Evolutionary conservation across 2,888 invertebrate genomes (phyloP), one percentile per base, ranked within the genome.

Genomic region (Epistrophe grossulariae): DNA sequence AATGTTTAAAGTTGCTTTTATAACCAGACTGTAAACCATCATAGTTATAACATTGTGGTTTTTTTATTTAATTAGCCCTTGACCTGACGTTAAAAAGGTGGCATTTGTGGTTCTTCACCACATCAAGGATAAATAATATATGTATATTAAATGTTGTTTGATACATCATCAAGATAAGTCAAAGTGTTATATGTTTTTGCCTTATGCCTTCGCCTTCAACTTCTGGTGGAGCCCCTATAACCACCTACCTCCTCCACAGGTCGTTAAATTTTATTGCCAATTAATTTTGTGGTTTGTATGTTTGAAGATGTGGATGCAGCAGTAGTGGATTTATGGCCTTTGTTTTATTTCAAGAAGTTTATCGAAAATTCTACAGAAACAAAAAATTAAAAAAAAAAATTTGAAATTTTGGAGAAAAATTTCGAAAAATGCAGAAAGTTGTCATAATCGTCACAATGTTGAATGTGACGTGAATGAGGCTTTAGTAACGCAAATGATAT

Each of bases 261-360:
- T 35, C 35, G 64, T 85, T 81, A 81, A 85, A 78, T 73, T 72
- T 81, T 78, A 85, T 85, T 85, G 78, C 35, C 85, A 85, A 78
- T 85, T 78, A 85, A 81, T 81, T 81, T 85, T 85, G 81, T 78
- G 78, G 78, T 77, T 80, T 43, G 80, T 40, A 45, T 55, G 77
- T 64, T 66, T 24, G 24, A 79, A 35, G 68, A 43, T 43, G 76
- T 78, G 50, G 45, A 35, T 48, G 4, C 13, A 15, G 19, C 40
- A 43, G 62, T 24, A 9, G n/a, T 13, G 62, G 43, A 38, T 68
- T 28, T 40, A 17, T 17, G 48, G 48, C 10, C 48, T 48, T 48
- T 1, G n/a, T 4, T 48, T 48, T 17, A 0, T 35, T 35, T 35
- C 8, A 31, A 31, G 7, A 31, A 6, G 2, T 31, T 4, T 31